Base-by-base conservation (phyloP, 2,797 vertebrate species). In the Antrozous pallidus region DNA sequence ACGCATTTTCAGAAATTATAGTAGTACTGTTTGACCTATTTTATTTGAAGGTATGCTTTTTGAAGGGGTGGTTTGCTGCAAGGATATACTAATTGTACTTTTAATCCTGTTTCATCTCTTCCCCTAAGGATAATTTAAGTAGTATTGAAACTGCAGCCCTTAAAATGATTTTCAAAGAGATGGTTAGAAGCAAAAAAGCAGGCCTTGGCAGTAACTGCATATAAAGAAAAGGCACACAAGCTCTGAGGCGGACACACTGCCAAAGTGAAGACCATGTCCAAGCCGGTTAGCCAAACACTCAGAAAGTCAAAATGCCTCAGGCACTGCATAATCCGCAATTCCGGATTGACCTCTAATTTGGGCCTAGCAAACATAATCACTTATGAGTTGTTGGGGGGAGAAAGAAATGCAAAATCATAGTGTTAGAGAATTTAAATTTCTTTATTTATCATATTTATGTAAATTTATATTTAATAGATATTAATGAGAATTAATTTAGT, bases 121-220 rank as follows among this genome's bases (percentile, higher is more conserved):
- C 4, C 20, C 3, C 36, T 47, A 33, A 81, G 8, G 86, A 79
- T 81, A 89, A 40, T 85, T 42, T 93, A 69, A 49, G 28, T 74
- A 86, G n/a, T 33, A 40, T 47, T 79, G 6, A 51, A 93, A 47
- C 36, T 56, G 13, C 38, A 61, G 24, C 51, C 8, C 79, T 83
- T 83, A n/a, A 92, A 89, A 77, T 84, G 1, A 54, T 77, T 95
- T 90, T 90, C 28, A 56, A 38, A 33, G 47, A 90, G 17, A 26
- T 47, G 13, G 16, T 71, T 84, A 87, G 69, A 94, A 83, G 26
- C 26, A 61, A 49, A 67, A 71, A 86, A 47, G 22, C n/a, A 80
- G 85, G 26, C 36, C 13, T 77, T 88, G 78, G 10, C 45, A 83
- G 22, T 82, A 47, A 54, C 45, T 24, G 3, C 13, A 3, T 20